Percentiles rank a stretch among this genome's conserved stretches.
Evolutionary conservation across 2,113 vertebrate genomes (phyloP).

Genomic region (Falco punctatus): DNA sequence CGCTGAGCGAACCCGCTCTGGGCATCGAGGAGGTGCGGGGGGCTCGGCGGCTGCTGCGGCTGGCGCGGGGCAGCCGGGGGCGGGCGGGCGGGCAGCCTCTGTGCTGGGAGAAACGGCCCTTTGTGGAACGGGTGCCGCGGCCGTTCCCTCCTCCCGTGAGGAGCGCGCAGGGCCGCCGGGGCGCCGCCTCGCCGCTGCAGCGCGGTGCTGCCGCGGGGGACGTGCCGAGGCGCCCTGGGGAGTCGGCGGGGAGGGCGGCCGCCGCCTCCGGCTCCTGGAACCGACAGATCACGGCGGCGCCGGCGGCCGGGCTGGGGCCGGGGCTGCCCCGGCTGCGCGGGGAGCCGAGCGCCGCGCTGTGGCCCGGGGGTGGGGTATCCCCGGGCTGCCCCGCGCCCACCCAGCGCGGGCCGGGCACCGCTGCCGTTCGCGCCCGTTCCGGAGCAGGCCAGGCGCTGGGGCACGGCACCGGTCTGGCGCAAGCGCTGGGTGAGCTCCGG

Average conservation of each 20-base stretch:
- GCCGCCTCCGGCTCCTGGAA: too few relatives aligned
- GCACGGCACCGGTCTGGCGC: background rate
- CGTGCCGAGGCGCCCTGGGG: background rate
- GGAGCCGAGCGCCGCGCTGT: too few relatives aligned
- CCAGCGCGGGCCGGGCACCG: too few relatives aligned
- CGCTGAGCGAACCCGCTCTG: background rate
- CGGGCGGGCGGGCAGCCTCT: background rate
- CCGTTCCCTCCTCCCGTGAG: too few relatives aligned
- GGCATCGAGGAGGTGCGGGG: background rate
- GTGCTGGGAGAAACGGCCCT: background rate
- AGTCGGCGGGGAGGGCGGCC: background rate
- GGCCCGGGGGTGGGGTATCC: too few relatives aligned
- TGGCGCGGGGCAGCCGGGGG: background rate
- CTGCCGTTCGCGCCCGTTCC: too few relatives aligned
- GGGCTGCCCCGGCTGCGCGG: too few relatives aligned
- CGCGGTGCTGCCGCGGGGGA: fast-evolving
- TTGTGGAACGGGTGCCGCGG: background rate
- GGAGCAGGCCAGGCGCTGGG: background rate
- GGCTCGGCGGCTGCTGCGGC: background rate
- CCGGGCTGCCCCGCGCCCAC: too few relatives aligned
- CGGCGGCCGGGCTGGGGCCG: too few relatives aligned
- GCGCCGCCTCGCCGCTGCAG: fast-evolving
- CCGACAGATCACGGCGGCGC: too few relatives aligned
- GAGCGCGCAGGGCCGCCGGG: too few relatives aligned
- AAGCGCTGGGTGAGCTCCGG: background rate